phyloP scores from a whole-genome alignment of 2,113 vertebrate species.

The Mugil cephalus region DNA sequence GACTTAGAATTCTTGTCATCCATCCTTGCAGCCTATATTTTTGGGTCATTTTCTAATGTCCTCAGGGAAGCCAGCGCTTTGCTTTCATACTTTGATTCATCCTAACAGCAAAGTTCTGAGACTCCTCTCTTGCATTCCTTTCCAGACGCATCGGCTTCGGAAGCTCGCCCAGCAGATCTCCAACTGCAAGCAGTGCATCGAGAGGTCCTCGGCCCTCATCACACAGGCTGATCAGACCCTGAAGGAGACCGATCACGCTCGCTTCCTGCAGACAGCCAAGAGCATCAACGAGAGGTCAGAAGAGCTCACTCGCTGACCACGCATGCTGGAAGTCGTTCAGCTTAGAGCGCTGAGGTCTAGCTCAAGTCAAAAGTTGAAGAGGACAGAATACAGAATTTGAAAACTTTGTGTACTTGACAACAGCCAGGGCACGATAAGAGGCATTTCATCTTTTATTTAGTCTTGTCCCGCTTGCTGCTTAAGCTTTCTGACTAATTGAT shows the following conservation, averaged over 20 bases:
- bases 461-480: slow-evolving; percentile 19
- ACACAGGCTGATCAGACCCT: slow-evolving; percentile 95
- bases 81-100: not conserved
- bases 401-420: slow-evolving; percentile 4
- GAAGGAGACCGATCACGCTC: slow-evolving; percentile 96
- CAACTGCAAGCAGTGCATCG: slow-evolving; percentile 97
- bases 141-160: slow-evolving; percentile 91
- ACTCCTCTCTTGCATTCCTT: slow-evolving; percentile 19
- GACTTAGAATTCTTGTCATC: slow-evolving; percentile 15
- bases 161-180: slow-evolving; percentile 97
- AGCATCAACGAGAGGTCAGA: slow-evolving; percentile 95
- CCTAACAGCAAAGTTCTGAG: not conserved
- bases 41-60: slow-evolving; percentile 14
- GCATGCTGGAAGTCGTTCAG: not conserved
- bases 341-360: slow-evolving; percentile 42
- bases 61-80: not conserved
- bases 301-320: not conserved
- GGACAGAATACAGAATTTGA: slow-evolving; percentile 10
- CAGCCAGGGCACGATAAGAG: not conserved
- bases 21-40: not conserved
- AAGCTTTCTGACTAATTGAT: slow-evolving; percentile 51
- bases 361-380: slow-evolving; percentile 88
- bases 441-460: slow-evolving; percentile 33
- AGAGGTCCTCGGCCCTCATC: slow-evolving; percentile 94
- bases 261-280: slow-evolving; percentile 97